Evolutionary conservation across 2,797 vertebrate species (phyloP), one percentile per base, ranked within the genome.

Genomic region (Onychomys leucogaster): DNA sequence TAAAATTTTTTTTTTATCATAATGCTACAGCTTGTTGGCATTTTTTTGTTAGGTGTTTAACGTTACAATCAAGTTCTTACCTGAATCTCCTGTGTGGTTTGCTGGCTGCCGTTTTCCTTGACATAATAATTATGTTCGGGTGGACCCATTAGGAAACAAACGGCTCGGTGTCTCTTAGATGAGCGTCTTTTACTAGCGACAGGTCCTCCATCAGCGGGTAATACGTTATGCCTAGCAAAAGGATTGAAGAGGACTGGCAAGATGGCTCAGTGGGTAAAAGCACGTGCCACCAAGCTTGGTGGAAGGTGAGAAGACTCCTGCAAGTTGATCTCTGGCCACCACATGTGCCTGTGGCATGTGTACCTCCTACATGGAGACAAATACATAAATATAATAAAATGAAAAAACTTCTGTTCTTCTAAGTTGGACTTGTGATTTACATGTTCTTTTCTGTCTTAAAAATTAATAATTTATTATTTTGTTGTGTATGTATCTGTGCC

Each of bases 361-460:
- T 32, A 43, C 81, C 14, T 14, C 17, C n/a, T 27, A n/a, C 32
- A 52, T 27, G 82, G 21, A 85, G 32, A 87, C 65, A 55, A 71
- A 71, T 78, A 78, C 16, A 32, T 78, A 52, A 19, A 34, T 55
- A 46, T 6, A 37, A 71, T 71, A 71, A 34, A 67, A 49, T 34
- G 65, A 6, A 84, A 84, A 84, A 34, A 34, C 4, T 6, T 52
- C 13, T 90, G n/a, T 6, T 86, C 29, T 86, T 83, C 0, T 80
- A 96, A 95, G 23, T 94, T 89, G 95, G 83, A 80, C 5, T 41
- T 95, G 14, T 90, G 59, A 93, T 93, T 96, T 95, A 27, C 65
- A 41, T 37, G 2, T 89, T 25, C 91, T 87, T 92, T n/a, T 91
- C 21, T 80, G 90, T 65, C 90, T 95, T 69, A 90, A 85, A 67